A percentile compares a stretch with the other conserved stretches of the same genome.
Evolutionary conservation across 2,113 vertebrate genomes (phyloP).

Genomic region (Misgurnus mizolepis): DNA sequence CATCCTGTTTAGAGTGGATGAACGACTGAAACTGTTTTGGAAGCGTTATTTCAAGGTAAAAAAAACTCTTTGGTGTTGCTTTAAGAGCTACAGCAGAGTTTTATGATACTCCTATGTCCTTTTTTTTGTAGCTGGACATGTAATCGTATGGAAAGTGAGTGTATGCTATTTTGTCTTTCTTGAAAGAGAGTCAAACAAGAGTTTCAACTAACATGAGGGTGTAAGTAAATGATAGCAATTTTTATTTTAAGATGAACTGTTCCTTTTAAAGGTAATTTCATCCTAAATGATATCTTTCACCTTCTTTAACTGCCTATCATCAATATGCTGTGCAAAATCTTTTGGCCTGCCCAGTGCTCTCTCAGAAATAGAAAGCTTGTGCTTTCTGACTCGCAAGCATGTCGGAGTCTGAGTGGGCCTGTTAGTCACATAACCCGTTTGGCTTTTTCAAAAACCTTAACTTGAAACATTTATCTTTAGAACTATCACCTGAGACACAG

Average conservation of each 20-base stretch:
- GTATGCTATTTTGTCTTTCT: not conserved
- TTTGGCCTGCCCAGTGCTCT: slow-evolving; percentile 13
- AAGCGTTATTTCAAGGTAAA: no score
- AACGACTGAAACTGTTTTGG: no score
- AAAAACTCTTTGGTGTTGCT: no score
- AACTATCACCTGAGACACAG: not conserved
- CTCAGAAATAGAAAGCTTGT: slow-evolving; percentile 19
- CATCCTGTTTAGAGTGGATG: no score
- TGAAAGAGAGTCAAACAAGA: not conserved
- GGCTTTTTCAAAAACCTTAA: not conserved
- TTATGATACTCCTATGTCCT: no score
- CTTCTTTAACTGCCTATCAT: not conserved
- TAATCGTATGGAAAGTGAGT: no score
- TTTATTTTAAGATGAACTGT: not conserved
- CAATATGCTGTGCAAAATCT: slow-evolving; percentile 15
- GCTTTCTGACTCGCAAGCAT: slow-evolving; percentile 36
- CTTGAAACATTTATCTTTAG: no score
- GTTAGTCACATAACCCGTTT: slow-evolving; percentile 27
- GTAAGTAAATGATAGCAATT: slow-evolving; percentile 6
- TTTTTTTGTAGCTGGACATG: no score
- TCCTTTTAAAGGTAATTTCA: slow-evolving; percentile 8
- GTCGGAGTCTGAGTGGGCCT: slow-evolving; percentile 33
- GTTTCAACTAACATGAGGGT: not conserved
- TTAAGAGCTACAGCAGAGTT: no score
- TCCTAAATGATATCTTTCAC: not conserved